Evolutionary conservation across 2,888 invertebrate genomes (phyloP), one percentile per base, ranked within the genome.

Genomic region (Campopleginae sp.): DNA sequence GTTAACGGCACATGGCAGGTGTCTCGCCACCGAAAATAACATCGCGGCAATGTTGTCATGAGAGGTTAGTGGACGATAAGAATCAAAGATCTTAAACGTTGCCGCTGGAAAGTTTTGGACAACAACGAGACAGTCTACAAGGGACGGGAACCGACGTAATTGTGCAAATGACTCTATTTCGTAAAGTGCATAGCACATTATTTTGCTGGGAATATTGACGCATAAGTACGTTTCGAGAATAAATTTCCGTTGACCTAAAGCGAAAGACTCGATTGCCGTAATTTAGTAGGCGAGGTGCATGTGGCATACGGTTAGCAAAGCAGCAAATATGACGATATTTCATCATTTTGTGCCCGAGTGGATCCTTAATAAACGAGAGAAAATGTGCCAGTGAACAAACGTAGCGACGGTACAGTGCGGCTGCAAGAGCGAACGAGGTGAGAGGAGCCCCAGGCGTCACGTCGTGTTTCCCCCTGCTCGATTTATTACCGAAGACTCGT

Each of bases 401-500:
- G 72, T 61, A 77, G 79, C 63, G 71, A 66, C 23, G 61, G 72
- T 65, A 63, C 42, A 71, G 48, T 68, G n/a, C n/a, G 72, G 42
- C 66, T 31, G 66, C 23, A 76, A 63, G 54, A 79, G 78, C 46
- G 81, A 81, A 70, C 66, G 66, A 75, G 75, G 79, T 48, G 68
- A 78, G 51, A 66, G 63, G 10, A 71, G 63, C 71, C 76, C 33
- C 51, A 48, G 23, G 66, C 82, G 71, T 82, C 86, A 82, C 84
- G 84, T 85, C 80, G 86, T 80, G 83, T 84, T 82, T 75, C 70
- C 76, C 84, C 81, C 84, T 85, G 84, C 88, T 87, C 90, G 88
- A 90, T 90, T 90, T 89, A 90, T 90, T 88, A 90, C 87, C 80
- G 72, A 82, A 71, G 81, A 81, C 85, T 80, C 88, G 86, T 88